Conservation (phyloP, 2,113 vertebrate genomes). For the Ageneiosus marmoratus region DNA sequence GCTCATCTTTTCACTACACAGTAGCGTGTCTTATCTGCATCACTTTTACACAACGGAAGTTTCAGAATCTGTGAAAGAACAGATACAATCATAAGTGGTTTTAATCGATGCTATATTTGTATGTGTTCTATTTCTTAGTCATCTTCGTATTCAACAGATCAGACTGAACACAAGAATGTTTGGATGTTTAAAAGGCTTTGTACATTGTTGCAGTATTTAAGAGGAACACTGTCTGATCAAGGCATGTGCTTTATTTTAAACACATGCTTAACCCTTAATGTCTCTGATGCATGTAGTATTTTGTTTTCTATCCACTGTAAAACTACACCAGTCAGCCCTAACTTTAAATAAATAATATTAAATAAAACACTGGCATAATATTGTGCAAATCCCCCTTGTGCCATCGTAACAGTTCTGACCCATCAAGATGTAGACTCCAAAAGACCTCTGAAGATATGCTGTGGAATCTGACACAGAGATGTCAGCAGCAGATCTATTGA, state of each 20-base stretch:
- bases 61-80: conserved; percentile 17
- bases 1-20: not conserved
- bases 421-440: no score
- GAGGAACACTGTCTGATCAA: not conserved
- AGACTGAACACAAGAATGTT: not conserved
- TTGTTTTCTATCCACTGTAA: not conserved
- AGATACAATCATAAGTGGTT: conserved; percentile 22
- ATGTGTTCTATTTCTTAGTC: conserved; percentile 4
- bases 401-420: no score
- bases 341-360: no score
- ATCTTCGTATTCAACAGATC: not conserved
- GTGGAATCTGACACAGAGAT: no score
- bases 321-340: not conserved
- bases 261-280: not conserved
- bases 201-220: not conserved
- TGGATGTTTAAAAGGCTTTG: not conserved
- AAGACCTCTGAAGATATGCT: no score
- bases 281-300: not conserved
- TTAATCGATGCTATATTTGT: conserved; percentile 21
- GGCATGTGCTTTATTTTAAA: not conserved
- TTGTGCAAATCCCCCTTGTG: no score
- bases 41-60: not conserved
- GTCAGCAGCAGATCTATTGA: no score
- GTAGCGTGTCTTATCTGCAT: not conserved
- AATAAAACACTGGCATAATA: no score